Conservation (phyloP, 2,113 vertebrate species). For the Anser cygnoides region DNA sequence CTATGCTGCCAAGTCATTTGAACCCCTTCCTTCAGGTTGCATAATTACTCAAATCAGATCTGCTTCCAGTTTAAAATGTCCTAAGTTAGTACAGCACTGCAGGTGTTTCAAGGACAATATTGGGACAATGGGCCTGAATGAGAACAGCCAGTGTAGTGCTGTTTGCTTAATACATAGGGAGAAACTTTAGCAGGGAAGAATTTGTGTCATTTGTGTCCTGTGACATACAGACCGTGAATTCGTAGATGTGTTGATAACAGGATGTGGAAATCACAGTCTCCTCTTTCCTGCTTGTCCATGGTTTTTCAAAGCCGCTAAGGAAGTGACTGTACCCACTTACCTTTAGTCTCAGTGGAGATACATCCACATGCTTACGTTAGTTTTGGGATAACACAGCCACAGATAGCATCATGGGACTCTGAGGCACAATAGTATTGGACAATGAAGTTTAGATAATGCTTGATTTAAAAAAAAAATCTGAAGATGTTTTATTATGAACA, state of each 20-base stretch:
- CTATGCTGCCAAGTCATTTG: not conserved
- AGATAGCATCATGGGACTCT: not conserved
- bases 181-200: not conserved
- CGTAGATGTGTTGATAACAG: rapidly evolving
- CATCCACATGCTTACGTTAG: not conserved
- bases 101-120: not conserved
- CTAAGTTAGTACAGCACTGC: not conserved
- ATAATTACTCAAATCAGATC: not conserved
- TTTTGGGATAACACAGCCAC: not conserved
- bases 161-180: not conserved
- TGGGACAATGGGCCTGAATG: not conserved
- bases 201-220: not conserved
- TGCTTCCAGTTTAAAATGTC: not conserved
- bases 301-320: not conserved
- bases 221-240: not conserved
- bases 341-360: not conserved
- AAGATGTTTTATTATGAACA: not conserved
- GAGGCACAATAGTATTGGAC: not conserved
- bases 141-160: not conserved
- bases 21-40: not conserved
- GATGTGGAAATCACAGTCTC: not conserved
- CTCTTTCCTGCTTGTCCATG: not conserved
- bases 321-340: not conserved
- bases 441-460: not conserved
- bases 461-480: rapidly evolving